phyloP scores from a whole-genome alignment of 2,888 invertebrate genomes.

The Drosophila yooni region DNA sequence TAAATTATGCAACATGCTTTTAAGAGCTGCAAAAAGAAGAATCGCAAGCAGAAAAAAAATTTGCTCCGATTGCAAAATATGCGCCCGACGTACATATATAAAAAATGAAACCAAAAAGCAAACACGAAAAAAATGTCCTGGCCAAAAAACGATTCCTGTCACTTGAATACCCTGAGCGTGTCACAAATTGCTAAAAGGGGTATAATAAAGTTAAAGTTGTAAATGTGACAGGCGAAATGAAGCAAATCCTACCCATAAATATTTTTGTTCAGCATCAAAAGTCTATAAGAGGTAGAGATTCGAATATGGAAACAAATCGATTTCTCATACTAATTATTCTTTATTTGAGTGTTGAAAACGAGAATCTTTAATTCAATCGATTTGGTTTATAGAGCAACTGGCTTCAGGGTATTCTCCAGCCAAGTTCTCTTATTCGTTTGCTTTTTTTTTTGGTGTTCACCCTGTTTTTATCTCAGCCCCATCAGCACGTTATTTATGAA shows the following conservation, averaged over 20 bases:
- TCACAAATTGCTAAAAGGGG: neutral
- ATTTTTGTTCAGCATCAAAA: neutral
- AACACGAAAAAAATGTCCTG: slow-evolving; percentile 18
- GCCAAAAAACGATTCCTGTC: slow-evolving; percentile 34
- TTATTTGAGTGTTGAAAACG: neutral
- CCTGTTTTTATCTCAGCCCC: slow-evolving; percentile 39
- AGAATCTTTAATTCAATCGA: neutral
- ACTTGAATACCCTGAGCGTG: slow-evolving; percentile 18
- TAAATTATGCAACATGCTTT: slow-evolving; percentile 79
- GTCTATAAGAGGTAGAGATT: neutral
- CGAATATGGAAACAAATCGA: neutral
- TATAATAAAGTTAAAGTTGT: neutral
- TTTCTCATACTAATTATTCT: neutral
- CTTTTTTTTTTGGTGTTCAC: slow-evolving; percentile 1
- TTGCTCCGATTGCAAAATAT: slow-evolving; percentile 52
- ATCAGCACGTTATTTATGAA: slow-evolving; percentile 52
- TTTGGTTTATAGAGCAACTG: neutral
- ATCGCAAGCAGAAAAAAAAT: slow-evolving; percentile 23
- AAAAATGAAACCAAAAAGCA: neutral
- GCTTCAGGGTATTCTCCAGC: neutral
- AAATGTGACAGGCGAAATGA: neutral
- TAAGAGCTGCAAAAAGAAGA: slow-evolving; percentile 49
- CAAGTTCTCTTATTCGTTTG: neutral
- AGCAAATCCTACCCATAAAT: neutral
- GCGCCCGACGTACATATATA: slow-evolving; percentile 36